Evolutionary conservation across 2,888 invertebrate species (phyloP), one percentile per base, ranked within the genome.

Genomic region (Lymantria dispar): DNA sequence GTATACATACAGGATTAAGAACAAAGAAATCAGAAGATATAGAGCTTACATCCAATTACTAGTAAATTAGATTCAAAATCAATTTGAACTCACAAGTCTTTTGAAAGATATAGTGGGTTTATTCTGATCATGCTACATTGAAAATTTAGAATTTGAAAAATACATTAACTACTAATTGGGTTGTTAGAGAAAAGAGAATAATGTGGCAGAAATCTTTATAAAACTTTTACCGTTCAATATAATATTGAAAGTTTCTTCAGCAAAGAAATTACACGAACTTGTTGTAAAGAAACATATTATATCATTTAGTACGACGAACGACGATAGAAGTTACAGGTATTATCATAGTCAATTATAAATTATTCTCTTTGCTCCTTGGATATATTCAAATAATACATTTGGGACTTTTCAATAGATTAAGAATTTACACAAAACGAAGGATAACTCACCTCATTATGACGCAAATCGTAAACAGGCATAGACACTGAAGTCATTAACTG

Each of bases 401-500:
- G 66, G 70, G 69, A 65, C 43, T 55, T 59, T 7, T 52, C 22
- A 64, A 60, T 46, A 44, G 48, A 48, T 48, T 49, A 60, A 60
- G 47, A 50, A 50, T 55, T 47, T 58, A 54, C 42, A 50, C 39
- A 49, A 51, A 50, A 52, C 42, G 46, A 51, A 54, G 55, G 48
- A 45, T 48, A 62, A 73, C 95, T 93, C 93, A 96, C 96, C 93
- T 96, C 96, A 83, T 96, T 95, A 64, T 95, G 95, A 43, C 96
- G 94, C 65, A 95, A 94, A 89, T 98, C 97, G 80, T 97, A 98
- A 37, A 98, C 98, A 8, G 98, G 98, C 92, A 97, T 95, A 50
- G 98, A 96, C 12, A 98, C 97, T 8, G 98, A 97, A 11, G 97
- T 98, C 95, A 98, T 97, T 77, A 98, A 92, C 68, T 95, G 94